Base-by-base conservation (phyloP, 2,113 vertebrate species). In the Tupaia tana region DNA sequence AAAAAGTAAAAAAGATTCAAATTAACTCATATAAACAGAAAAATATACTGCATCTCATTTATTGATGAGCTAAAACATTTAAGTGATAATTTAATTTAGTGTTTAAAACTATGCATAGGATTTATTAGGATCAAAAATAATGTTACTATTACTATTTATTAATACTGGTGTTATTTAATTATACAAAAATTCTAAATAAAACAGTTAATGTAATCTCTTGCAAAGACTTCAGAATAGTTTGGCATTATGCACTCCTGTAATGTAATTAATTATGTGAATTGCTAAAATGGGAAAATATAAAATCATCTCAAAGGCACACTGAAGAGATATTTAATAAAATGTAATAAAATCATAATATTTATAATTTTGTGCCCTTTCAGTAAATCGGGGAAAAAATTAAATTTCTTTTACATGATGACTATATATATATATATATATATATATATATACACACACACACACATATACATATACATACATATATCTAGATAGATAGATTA, bases 341-440 rank as follows among this genome's bases (percentile, higher is more conserved):
- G 10, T 87, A 90, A 79, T 8, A 86, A 1, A 43, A 43, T 43
- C 43, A 43, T 43, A 43, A n/a, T 77, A 7, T 75, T 89, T 20
- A 64, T 75, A 61, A 74, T 66, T 77, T 66, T 90, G 83, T 52
- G 14, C 4, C 7, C 54, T 95, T 85, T 84, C 22, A 66, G 24
- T 59, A 75, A 94, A 75, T 87, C 73, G 88, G 61, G 52, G 87
- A 78, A 43, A 75, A 95, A 88, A 87, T 31, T 69, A 93, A 70
- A 87, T 84, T 75, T 96, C 43, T 34, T 95, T 91, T 87, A 88
- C 3, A 88, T 31, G 7, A 92, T 34, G 31, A 90, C 9, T n/a
- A 43, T 6, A 43, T 4, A 43, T 43, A 43, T 43, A 43, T 43
- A 43, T 4, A 43, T 6, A 43, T 6, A 43, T 6, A 43, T 5